Conservation (phyloP, 2,797 vertebrate genomes). For the Hypotaenidia philippensis region DNA sequence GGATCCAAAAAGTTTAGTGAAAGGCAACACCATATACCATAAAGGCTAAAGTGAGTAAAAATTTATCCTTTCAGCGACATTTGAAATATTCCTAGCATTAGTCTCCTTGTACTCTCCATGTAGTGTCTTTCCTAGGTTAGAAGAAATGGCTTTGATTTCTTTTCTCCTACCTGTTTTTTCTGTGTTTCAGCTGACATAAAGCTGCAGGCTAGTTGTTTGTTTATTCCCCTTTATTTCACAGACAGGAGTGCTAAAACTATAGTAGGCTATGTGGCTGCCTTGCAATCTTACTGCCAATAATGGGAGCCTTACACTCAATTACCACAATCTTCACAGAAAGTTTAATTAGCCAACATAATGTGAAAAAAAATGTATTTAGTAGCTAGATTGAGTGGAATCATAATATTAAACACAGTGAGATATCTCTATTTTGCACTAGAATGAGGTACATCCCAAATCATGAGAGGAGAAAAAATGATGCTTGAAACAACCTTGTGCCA, state of each 20-base stretch:
- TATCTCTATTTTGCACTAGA: background rate
- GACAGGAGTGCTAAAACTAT: background rate
- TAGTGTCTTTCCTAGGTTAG: background rate
- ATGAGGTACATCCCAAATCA: background rate
- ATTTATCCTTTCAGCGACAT: rapidly evolving
- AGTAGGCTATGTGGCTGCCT: background rate
- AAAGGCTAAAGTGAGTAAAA: background rate
- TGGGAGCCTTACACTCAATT: background rate
- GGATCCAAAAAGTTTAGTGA: background rate
- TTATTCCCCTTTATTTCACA: background rate
- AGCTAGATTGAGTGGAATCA: background rate
- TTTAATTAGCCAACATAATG: conserved; percentile 30
- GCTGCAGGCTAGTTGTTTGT: background rate
- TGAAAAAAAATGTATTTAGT: background rate
- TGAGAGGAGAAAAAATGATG: background rate
- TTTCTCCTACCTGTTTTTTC: rapidly evolving
- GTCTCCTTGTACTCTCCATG: background rate
- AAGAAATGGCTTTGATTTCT: background rate
- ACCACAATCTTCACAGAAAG: background rate
- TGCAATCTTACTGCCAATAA: background rate
- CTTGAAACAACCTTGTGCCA: conserved; percentile 47
- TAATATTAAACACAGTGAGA: background rate
- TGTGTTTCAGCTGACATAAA: background rate
- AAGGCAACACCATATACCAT: background rate
- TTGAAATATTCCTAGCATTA: background rate